Base-by-base conservation (phyloP, 1,140 invertebrate species). In the Parapsyche elsis region DNA sequence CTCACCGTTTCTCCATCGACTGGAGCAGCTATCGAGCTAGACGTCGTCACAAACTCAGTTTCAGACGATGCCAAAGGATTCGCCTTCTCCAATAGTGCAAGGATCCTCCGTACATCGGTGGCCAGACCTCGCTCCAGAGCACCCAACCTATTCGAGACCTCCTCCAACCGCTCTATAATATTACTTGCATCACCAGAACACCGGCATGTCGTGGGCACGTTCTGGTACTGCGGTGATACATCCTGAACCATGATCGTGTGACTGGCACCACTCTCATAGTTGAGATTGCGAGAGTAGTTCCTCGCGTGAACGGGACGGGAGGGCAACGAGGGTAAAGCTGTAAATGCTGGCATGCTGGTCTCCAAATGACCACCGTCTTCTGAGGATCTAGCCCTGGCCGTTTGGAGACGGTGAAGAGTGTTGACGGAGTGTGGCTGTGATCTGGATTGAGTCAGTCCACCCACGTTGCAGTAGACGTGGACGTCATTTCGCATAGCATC, bases 111-210 rank as follows among this genome's bases (percentile, higher is more conserved):
- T 78, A 94, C 91, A 81, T 94, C 93, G 0, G 90, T 89, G 0
- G 91, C 91, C 82, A 94, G 90, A 2, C 92, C 91, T 45, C 89
- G 89, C 83, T 94, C 93, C 76, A 94, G 85, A 9, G 90, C 88
- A 9, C 89, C 88, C 23, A 93, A 90, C 81, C 91, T 91, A 80
- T 90, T 89, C 80, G 91, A 90, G 21, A 94, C 86, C 80, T 92
- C 91, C 80, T 94, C 93, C 84, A 94, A 90, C 84, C 92, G 84
- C 38, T 87, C 86, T 76, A 88, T 80, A 21, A 89, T 79, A 19
- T 61, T 74, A 88, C 85, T 21, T 85, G 85, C 2, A 85, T 86
- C 57, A 84, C 85, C 16, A 84, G 85, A 1, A 86, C 81, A 57
- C 86, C 26, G 16, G n/a, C 74, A 71, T n/a, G n/a, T n/a, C 7